These are phyloP conservation scores for Sitta europaea DNA, from an alignment of 2,113 vertebrate genomes.

Conservation along the genomic window DNA sequence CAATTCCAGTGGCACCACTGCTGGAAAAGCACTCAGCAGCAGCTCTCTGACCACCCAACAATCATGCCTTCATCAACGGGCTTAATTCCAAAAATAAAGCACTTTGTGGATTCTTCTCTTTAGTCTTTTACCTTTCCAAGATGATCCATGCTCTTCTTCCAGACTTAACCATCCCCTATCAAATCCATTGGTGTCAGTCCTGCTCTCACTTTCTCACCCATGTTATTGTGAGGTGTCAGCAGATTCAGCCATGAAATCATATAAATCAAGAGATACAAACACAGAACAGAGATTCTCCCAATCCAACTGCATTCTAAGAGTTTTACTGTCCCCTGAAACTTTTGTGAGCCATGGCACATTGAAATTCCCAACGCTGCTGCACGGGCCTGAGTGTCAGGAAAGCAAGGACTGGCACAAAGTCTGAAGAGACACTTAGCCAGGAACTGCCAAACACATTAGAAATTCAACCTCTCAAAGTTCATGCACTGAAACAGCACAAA, in stretches of 20 bases:
- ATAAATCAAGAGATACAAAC: not conserved
- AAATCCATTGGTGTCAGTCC: not conserved
- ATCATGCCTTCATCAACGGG: not conserved
- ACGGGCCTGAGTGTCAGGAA: not conserved
- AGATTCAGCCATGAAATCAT: not conserved
- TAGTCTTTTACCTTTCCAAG: not conserved
- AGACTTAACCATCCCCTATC: not conserved
- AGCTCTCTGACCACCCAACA: no score
- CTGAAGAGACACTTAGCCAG: not conserved
- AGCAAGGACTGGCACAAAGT: not conserved
- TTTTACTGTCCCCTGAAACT: not conserved
- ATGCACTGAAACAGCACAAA: not conserved
- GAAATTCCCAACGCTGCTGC: not conserved
- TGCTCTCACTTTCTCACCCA: not conserved
- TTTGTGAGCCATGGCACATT: not conserved
- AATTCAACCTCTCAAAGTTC: not conserved
- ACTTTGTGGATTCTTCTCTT: not conserved
- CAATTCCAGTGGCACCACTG: not conserved
- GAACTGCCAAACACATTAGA: not conserved
- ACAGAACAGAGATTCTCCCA: not conserved
- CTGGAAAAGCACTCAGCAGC: not conserved
- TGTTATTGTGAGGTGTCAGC: not conserved
- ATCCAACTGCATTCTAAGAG: not conserved
- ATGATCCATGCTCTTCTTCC: not conserved
- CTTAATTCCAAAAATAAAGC: not conserved